A percentile compares a stretch with the other conserved stretches of the same genome.
These are phyloP conservation scores for Laspeyria flexula DNA, from an alignment of 2,888 invertebrate genomes.

Conservation along the genomic window DNA sequence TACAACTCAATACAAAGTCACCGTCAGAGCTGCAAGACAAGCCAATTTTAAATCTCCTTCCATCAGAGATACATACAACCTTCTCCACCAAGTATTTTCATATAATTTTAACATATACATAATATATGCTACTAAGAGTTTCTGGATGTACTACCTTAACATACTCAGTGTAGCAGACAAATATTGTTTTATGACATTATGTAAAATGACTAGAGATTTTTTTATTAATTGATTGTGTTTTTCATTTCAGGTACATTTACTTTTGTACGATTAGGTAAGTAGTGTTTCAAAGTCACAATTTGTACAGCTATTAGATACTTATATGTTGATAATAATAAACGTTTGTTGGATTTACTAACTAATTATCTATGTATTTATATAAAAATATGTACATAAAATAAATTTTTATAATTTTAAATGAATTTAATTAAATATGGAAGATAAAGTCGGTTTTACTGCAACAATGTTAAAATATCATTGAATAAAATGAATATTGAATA, in stretches of 20 bases:
- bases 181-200: slow-evolving; percentile 5
- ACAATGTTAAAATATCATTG: neutral
- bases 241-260: neutral
- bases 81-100: slow-evolving; percentile 33
- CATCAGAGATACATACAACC: slow-evolving; percentile 26
- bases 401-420: no score
- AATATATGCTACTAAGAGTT: slow-evolving; percentile 38
- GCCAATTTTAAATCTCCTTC: slow-evolving; percentile 9
- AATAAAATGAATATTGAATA: neutral
- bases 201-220: slow-evolving; percentile 10
- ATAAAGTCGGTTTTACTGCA: no score
- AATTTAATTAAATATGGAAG: no score
- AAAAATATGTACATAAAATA: no score
- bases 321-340: no score
- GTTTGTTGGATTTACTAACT: no score
- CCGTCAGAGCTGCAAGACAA: neutral
- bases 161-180: slow-evolving; percentile 21
- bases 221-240: neutral
- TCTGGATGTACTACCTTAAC: slow-evolving; percentile 32
- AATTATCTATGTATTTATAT: no score
- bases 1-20: no score
- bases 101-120: slow-evolving; percentile 39
- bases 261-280: no score
- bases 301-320: no score
- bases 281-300: no score